Evolutionary conservation across 2,797 vertebrate genomes (phyloP), one percentile per base, ranked within the genome.

Genomic region (Pristis pectinata): DNA sequence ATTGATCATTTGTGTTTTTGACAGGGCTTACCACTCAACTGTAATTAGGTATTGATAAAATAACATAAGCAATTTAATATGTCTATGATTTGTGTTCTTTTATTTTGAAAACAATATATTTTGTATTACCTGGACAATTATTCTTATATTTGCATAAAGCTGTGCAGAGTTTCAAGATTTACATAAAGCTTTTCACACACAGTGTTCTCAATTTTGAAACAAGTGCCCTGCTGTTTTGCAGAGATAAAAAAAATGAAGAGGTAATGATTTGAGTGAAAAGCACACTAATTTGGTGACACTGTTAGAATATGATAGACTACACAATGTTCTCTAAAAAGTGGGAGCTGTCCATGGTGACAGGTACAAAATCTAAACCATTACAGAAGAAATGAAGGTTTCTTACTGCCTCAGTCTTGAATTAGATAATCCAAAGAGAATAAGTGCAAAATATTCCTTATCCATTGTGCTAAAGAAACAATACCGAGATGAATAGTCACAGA

Each of bases 311-410:
- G 72, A n/a, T 30, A 49, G 5, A 17, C 27, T 22, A 41, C 27
- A 49, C 49, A 44, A 67, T 74, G 70, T 94, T 53, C 49, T 30
- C 30, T n/a, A 49, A 15, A 93, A 53, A 17, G 44, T 94, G 44
- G 67, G 70, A 94, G 67, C 92, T 94, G 70, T 76, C 92, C 70
- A 94, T 74, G 92, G 70, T 94, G 10, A 70, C 30, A 76, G 24
- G 44, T 94, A 34, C 30, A 94, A 53, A 34, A 74, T 74, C 70
- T 74, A 94, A 41, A 74, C 44, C 70, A 53, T 53, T 76, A 9
- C 13, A 94, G 41, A 30, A 94, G 70, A 94, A 93, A 72, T 92
- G 2, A 41, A 70, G 34, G 13, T 72, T 94, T 74, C 22, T 19
- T 61, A 10, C n/a, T 91, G 19, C 91, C 87, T 67, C 19, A 4